Base-by-base conservation (phyloP, 2,888 invertebrate species). In the Seira sanloemensis region DNA sequence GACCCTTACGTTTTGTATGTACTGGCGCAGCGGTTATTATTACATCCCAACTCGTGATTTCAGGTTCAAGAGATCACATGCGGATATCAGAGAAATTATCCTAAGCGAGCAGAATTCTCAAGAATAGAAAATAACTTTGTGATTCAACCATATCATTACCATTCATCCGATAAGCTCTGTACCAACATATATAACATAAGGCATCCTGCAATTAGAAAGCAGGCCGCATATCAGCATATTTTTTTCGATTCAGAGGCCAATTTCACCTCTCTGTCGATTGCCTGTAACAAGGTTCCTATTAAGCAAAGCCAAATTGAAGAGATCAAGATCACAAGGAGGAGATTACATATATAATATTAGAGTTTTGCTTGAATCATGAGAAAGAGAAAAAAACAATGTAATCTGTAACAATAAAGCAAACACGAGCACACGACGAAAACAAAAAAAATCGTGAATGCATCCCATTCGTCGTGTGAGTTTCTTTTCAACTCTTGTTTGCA, bases 51-150 rank as follows among this genome's bases (percentile, higher is more conserved):
- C 19, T 82, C 82, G 82, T 76, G 82, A 82, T 82, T 68, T 82
- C 58, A 76, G 76, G 82, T 82, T 82, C 82, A 82, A 76, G 27
- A 82, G 82, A 82, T 82, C 82, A 82, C 76, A 12, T 37, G 37
- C 12, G 12, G 37, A 4, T 37, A 37, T 37, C 37, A 37, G 5
- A 37, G 37, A 37, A 37, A 37, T 37, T 12, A n/a, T n/a, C n/a
- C n/a, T n/a, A n/a, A n/a, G 4, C 37, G 37, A 7, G 4, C 37
- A 37, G 12, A 37, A 37, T 37, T 37, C 37, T 37, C 37, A 37
- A 12, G 37, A 37, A 37, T 37, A 37, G 37, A 37, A 37, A 37
- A 37, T 37, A n/a, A 12, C 37, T 37, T 37, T 4, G 37, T 7
- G 4, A 4, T 37, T 4, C 37, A 37, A 37, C 4, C 37, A 37